Evolutionary conservation across 1,140 invertebrate species (phyloP).

Genomic region (Drosophila trapezifrons): DNA sequence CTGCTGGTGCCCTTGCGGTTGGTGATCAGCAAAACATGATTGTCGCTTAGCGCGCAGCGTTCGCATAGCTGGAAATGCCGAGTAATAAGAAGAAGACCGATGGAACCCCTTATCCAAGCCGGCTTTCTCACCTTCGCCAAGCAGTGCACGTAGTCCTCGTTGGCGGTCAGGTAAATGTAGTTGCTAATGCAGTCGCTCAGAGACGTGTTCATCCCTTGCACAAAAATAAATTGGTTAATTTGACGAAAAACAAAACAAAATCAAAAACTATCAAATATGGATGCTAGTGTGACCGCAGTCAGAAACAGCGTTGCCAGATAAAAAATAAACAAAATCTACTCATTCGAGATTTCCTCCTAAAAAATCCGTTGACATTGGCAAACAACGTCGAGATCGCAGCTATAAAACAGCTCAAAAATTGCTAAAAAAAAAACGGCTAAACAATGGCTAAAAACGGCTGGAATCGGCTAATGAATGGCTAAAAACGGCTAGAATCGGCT

Average conservation of each 20-base stretch:
- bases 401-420: no score
- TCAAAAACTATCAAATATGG: background rate
- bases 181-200: slow-evolving; percentile 17
- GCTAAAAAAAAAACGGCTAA: no score
- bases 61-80: slow-evolving; percentile 50
- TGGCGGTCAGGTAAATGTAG: slow-evolving; percentile 56
- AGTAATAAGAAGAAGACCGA: background rate
- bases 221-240: background rate
- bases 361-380: no score
- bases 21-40: slow-evolving; percentile 55
- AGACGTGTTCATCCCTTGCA: slow-evolving; percentile 24
- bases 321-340: no score
- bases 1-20: slow-evolving; percentile 15
- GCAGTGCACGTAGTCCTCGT: slow-evolving; percentile 45
- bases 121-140: slow-evolving; percentile 41
- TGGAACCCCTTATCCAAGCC: background rate
- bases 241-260: slow-evolving; percentile 12
- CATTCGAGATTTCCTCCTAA: no score
- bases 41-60: slow-evolving; percentile 30
- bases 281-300: slow-evolving; percentile 1
- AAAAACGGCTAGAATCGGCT: no score
- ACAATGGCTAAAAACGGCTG: no score
- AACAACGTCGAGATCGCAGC: no score
- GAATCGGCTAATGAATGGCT: no score
- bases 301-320: no score